Conservation (phyloP, 2,797 vertebrate genomes). For the Scolopax rusticola region DNA sequence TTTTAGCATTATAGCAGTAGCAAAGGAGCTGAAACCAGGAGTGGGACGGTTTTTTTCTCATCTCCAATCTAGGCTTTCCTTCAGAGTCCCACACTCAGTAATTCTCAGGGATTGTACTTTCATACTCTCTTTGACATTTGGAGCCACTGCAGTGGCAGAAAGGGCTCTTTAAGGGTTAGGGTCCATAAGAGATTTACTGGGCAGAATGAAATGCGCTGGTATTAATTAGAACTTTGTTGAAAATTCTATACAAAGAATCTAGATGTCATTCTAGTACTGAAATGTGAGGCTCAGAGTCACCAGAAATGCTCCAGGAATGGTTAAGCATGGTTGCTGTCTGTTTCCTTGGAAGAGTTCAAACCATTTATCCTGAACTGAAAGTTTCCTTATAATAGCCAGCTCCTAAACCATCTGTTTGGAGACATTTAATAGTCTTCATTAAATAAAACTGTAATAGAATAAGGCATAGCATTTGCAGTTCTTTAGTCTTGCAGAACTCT, state of each 20-base stretch:
- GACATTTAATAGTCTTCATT: background rate
- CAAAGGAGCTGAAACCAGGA: background rate
- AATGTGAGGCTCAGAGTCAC: background rate
- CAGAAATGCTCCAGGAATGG: background rate
- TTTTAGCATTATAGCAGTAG: background rate
- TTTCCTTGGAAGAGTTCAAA: background rate
- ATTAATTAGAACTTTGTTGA: background rate
- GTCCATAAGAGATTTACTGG: background rate
- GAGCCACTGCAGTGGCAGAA: background rate
- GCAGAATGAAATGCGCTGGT: background rate
- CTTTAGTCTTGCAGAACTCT: background rate
- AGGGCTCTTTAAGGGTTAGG: background rate
- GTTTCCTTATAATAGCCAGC: background rate
- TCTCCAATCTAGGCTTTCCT: background rate
- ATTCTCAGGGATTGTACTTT: background rate
- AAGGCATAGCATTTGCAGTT: background rate
- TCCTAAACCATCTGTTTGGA: background rate
- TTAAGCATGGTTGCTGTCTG: background rate
- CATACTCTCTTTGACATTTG: background rate
- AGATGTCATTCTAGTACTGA: background rate
- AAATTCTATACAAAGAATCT: background rate
- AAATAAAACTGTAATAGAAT: background rate
- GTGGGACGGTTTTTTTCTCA: background rate
- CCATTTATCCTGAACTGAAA: background rate
- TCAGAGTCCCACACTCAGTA: background rate